phyloP scores from a whole-genome alignment of 2,888 invertebrate genomes.

The Dicycla oo region DNA sequence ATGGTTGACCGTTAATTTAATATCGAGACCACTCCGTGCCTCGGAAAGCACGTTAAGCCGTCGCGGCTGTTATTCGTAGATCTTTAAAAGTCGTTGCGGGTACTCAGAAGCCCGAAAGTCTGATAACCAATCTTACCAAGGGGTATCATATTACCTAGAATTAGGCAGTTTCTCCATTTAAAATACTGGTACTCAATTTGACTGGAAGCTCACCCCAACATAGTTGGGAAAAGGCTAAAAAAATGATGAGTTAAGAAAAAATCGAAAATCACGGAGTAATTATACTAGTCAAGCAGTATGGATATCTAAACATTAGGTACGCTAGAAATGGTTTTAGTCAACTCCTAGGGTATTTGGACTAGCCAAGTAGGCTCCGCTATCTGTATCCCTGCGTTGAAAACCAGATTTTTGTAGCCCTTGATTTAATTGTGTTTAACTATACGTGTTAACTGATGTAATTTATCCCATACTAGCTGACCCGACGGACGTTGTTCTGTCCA shows the following conservation, averaged over 20 bases:
- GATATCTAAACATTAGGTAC: background rate
- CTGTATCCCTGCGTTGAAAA: background rate
- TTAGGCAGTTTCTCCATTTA: too few species aligned
- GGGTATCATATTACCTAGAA: too few species aligned
- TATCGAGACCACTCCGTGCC: background rate
- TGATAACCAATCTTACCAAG: too few species aligned
- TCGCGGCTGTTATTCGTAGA: background rate
- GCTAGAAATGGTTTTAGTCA: background rate
- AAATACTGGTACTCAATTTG: too few species aligned
- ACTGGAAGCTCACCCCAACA: background rate
- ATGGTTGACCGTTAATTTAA: background rate
- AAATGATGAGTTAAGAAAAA: background rate
- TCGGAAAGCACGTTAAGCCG: background rate
- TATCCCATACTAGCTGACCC: background rate
- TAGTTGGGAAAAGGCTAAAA: background rate
- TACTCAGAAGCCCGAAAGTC: background rate
- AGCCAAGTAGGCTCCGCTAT: background rate
- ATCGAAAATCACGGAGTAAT: background rate
- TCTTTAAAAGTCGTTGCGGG: background rate
- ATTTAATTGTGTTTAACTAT: too few species aligned
- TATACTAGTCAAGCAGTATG: background rate
- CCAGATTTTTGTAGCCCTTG: background rate
- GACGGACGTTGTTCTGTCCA: too few species aligned
- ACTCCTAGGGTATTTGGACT: background rate
- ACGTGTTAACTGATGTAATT: too few species aligned